Base-by-base conservation (phyloP, 2,113 vertebrate genomes). In the Epinephelus cyanopodus region DNA sequence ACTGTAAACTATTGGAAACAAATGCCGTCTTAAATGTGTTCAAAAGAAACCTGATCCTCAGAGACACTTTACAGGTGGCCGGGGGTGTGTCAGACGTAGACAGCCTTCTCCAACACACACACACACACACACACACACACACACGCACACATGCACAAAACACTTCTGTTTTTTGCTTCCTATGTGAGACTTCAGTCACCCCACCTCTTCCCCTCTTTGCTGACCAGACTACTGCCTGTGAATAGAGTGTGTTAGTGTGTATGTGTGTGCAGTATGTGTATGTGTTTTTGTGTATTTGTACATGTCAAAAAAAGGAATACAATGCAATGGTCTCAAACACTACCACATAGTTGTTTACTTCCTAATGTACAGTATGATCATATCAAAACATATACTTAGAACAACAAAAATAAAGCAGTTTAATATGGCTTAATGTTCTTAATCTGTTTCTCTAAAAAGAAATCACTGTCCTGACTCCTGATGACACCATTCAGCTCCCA, bases 11-110 rank as follows among this genome's bases (percentile, higher is more conserved):
- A 85, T 89, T 92, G 91, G 90, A 91, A 92, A 83, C 93, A 88
- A 94, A 95, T 81, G 90, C 56, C 21, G 80, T 88, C 87, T 91
- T 94, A 92, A 94, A 93, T 65, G 47, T 92, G 86, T 94, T 95
- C 92, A 95, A 93, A 95, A 95, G 93, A 92, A 94, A 94, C 87
- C 70, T 29, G 89, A 95, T 94, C 86, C 85, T 75, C 84, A 77
- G 72, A 85, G 84, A 69, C 82, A 58, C 85, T 94, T 95, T 94
- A 94, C 92, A 92, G 92, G 93, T 94, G 92, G 86, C 81, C 50
- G 67, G 42, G 64, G 78, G 68, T 67, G 85, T 73, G 79, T 77
- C 66, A 37, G 62, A 66, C 76, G 57, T 70, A 60, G 83, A 79
- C 77, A 60, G 62, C 57, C 81, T 39, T 37, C 60, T 25, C 17